Evolutionary conservation across 30 jellyfish, hydroid and myxozoan genomes (phyloP), one percentile per base, ranked within the genome.

Genomic region (Sanderia malayensis): DNA sequence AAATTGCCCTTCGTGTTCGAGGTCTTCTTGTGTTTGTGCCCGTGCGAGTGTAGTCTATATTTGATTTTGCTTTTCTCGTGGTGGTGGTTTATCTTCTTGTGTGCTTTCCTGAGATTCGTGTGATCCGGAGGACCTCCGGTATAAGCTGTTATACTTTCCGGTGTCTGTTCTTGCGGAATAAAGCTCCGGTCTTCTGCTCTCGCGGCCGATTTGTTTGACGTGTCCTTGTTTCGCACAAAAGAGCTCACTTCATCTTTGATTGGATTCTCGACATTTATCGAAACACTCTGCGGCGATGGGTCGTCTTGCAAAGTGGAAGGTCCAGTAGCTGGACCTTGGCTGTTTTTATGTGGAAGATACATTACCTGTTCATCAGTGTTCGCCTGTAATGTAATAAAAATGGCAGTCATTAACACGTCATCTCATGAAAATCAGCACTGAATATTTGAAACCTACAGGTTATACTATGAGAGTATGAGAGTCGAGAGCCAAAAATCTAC

Each of bases 121-220:
- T n/a, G n/a, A n/a, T 63, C 89, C 60, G 78, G 24, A 37, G 74
- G 52, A 60, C 47, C 13, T 47, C 75, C 89, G 58, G 70, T 67
- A 46, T 64, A 46, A 1, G 89, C 80, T 28, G 82, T 78, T 4
- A 78, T 78, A 31, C 69, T 78, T 46, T 78, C 89, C 31, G 82
- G 69, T 7, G 89, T 78, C 31, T 41, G 76, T 60, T 65, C 89
- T 58, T 78, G 89, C 34, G 89, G 89, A 33, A 65, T 65, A 44
- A 47, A 0, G 31, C 33, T 31, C 61, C 89, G 69, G 68, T 71
- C 70, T 13, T 63, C 82, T 1, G 81, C 46, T 67, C 61, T 72
- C 15, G 22, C 1, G 18, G 6, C 24, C 64, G 64, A 24, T 49
- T 49, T 8, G 18, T 65, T 78, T 28, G 64, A 31, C 9, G 58